Evolutionary conservation across 1,140 invertebrate genomes (phyloP).

Genomic region (Ericerus pela): DNA sequence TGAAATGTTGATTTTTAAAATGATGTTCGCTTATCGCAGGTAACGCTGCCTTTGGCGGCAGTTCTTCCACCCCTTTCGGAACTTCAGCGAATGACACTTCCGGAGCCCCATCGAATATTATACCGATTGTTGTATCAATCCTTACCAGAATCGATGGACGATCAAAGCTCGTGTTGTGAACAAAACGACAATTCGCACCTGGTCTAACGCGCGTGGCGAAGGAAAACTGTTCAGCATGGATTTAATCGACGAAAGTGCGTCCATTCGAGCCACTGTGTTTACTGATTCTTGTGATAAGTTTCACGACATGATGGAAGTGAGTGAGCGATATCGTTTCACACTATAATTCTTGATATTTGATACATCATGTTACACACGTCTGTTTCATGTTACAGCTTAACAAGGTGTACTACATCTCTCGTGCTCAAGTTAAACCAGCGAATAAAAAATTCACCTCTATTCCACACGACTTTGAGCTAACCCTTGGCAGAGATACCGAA

Average conservation of each 20-base stretch:
- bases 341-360: too few species aligned
- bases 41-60: too few species aligned
- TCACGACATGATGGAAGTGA: conserved; percentile 48
- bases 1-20: too few species aligned
- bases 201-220: conserved; percentile 82
- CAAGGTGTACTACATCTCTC: conserved; percentile 77
- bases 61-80: too few species aligned
- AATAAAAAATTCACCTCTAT: conserved; percentile 76
- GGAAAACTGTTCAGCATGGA: conserved; percentile 89
- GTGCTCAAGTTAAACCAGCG: conserved; percentile 67
- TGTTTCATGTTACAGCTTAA: conserved; percentile 40
- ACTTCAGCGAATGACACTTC: conserved; percentile 3
- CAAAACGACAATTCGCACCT: conserved; percentile 67
- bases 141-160: conserved; percentile 87
- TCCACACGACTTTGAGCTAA: conserved; percentile 94
- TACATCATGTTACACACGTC: neutral
- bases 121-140: conserved; percentile 64
- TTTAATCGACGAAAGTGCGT: conserved; percentile 81
- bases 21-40: too few species aligned
- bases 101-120: conserved; percentile 22
- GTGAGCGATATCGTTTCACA: too few species aligned
- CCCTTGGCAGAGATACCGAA: conserved; percentile 63
- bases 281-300: conserved; percentile 79
- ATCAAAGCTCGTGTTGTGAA: conserved; percentile 78
- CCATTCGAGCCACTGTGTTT: conserved; percentile 90